Base-by-base conservation (phyloP, 2,113 vertebrate genomes). In the Saguinus midas region DNA sequence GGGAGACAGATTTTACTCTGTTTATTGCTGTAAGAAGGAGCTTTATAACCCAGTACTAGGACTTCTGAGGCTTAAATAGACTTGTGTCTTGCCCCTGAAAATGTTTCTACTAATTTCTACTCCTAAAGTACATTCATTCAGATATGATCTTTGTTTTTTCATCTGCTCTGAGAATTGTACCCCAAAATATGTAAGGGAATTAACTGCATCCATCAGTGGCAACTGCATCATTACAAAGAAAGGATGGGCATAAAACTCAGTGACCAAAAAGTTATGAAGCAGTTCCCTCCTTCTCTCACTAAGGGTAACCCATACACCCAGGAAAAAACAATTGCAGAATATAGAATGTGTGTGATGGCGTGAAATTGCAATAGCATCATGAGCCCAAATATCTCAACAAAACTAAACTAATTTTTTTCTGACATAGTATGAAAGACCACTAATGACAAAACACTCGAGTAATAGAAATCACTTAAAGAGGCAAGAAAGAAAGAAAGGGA, bases 141-240 rank as follows among this genome's bases (percentile, higher is more conserved):
- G 52, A 87, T 75, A 91, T 82, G 92, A 93, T 52, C 27, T 58
- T 82, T 52, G 6, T 14, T 95, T 93, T 52, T 94, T 66, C 10
- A 73, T 81, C 55, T 72, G 58, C 45, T 91, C 70, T 88, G 81
- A 83, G 76, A 97, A 86, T 35, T 66, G 21, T 76, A 66, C 18
- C 37, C 48, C 6, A 61, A 66, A 50, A 76, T 52, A 88, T n/a
- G 40, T 2, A 50, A 17, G 8, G 4, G 37, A 37, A 78, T 40
- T 64, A 83, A 68, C 40, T 40, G 29, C n/a, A 73, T 58, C 27
- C 32, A 20, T 55, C 29, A 79, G 21, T 45, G 73, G 83, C 20
- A 86, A 70, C 1, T 29, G 2, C 10, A 80, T 16, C 32, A 29
- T 66, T 76, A 40, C 16, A n/a, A 58, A 78, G 8, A 70, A 83